These are phyloP conservation scores for Nesometra sesokonis DNA, from an alignment of 35 echinoderm and acorn worm genomes.

Conservation along the genomic window DNA sequence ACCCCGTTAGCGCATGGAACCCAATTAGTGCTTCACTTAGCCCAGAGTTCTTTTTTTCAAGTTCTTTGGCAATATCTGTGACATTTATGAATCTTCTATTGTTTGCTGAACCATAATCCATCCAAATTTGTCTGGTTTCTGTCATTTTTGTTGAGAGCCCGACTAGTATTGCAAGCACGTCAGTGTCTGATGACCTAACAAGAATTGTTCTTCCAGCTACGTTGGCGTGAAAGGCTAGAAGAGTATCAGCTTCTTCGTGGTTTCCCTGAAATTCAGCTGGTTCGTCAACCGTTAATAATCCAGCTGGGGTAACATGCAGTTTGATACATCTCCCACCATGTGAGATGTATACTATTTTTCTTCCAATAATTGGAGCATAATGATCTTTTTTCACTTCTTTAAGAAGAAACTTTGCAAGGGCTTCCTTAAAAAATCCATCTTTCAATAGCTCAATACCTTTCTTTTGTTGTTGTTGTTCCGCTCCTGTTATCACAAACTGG, in stretches of 20 bases:
- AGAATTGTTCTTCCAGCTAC: conserved; percentile 29
- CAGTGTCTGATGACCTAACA: conserved; percentile 49
- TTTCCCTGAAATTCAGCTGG: conserved; percentile 26
- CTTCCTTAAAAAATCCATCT: conserved; percentile 30
- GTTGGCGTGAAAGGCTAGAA: conserved; percentile 32
- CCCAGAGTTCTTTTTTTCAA: conserved; percentile 20
- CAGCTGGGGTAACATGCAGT: conserved; percentile 20
- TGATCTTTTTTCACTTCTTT: conserved; percentile 32
- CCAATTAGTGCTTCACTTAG: conserved; percentile 24
- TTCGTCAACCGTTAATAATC: conserved; percentile 24
- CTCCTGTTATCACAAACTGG: conserved; percentile 15
- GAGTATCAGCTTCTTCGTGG: conserved; percentile 61
- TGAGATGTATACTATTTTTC: conserved; percentile 22
- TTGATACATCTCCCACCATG: conserved; percentile 38
- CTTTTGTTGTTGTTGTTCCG: conserved; percentile 4
- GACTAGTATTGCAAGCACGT: conserved; percentile 16
- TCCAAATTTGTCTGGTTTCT: conserved; percentile 13
- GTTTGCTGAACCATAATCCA: conserved; percentile 49
- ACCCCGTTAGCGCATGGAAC: conserved; percentile 39
- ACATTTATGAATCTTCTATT: conserved; percentile 27
- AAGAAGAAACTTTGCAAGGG: conserved; percentile 27
- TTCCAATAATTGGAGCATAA: conserved; percentile 25
- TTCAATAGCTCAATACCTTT: conserved; percentile 9
- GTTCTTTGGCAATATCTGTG: conserved; percentile 21
- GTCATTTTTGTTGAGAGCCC: conserved; percentile 26